Evolutionary conservation across 2,888 invertebrate genomes (phyloP), one percentile per base, ranked within the genome.

Genomic region (Ligdia adustata): DNA sequence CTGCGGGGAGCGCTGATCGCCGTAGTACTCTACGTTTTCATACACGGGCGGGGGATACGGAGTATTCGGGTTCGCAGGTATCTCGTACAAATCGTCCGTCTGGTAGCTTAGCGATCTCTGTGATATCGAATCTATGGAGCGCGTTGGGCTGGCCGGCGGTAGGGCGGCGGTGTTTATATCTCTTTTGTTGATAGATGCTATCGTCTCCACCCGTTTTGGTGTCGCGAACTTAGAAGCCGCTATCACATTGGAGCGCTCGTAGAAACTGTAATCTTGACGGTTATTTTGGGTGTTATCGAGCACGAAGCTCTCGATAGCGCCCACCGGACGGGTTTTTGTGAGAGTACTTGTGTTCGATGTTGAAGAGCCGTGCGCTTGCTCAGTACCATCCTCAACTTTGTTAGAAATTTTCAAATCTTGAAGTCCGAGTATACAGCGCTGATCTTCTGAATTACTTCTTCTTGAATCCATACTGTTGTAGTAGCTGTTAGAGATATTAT

Each of bases 11-110:
- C 89, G 84, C 58, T 91, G 89, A 42, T 92, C 92, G 3, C 92
- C 91, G 85, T 95, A 96, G 73, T 95, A 96, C 60, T 96, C 96
- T 40, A 96, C 91, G 79, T 96, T 96, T 77, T 96, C 96, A 74
- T 96, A 96, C 14, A 96, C 93, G 27, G 88, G 80, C 31, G 87
- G 79, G 26, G 88, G 78, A 63, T 82, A 86, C 56, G 81, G 82
- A 41, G 74, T 57, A 57, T 75, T 81, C 9, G 89, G 82, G 62
- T 82, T 80, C 28, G 82, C 85, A 46, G 86, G 84, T 59, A 88
- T 90, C 67, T 82, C 90, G 53, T 87, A 89, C 45, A 90, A 65
- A 62, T 90, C 88, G 45, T 87, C 86, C 11, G 87, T 85, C 70
- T 84, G 83, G 64, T 89, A 88, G 55, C 87, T 85, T 35, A 82